phyloP scores from a whole-genome alignment of 2,888 invertebrate genomes.

The Miltochrista miniata region DNA sequence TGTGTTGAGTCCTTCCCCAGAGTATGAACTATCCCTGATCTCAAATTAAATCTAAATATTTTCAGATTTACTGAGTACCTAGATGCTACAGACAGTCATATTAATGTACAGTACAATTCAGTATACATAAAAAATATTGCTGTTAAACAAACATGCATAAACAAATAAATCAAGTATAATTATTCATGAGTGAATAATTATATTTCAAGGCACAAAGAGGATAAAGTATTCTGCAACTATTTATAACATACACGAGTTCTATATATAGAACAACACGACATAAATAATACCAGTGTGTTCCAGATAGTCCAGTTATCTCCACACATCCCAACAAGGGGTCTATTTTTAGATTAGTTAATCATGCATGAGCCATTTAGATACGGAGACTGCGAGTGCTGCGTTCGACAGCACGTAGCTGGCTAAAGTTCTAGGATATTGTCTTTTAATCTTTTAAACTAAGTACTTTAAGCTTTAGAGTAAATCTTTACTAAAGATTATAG shows the following conservation, averaged over 20 bases:
- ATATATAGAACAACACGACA: slow-evolving; percentile 58
- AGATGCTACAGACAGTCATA: no score
- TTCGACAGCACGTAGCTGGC: no score
- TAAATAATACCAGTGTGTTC: slow-evolving; percentile 60
- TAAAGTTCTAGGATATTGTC: no score
- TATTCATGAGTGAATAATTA: neutral
- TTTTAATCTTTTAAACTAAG: no score
- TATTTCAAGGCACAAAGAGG: slow-evolving; percentile 18
- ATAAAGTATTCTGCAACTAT: slow-evolving; percentile 38
- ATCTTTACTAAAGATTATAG: no score
- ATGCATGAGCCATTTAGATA: slow-evolving; percentile 55
- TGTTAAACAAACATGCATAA: slow-evolving; percentile 14
- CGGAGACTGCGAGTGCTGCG: slow-evolving; percentile 35
- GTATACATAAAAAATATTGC: slow-evolving; percentile 6
- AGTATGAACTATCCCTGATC: no score
- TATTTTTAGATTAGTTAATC: slow-evolving; percentile 71
- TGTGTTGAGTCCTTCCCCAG: no score
- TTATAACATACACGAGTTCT: slow-evolving; percentile 40
- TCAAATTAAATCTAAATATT: no score
- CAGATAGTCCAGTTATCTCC: slow-evolving; percentile 67
- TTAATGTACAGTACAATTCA: no score
- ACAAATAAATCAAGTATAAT: slow-evolving; percentile 9
- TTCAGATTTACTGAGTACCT: no score
- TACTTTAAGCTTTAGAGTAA: no score
- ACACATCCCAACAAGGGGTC: slow-evolving; percentile 56